Conservation (phyloP, 2,888 invertebrate species). For the Callyntrura guangdongensis region DNA sequence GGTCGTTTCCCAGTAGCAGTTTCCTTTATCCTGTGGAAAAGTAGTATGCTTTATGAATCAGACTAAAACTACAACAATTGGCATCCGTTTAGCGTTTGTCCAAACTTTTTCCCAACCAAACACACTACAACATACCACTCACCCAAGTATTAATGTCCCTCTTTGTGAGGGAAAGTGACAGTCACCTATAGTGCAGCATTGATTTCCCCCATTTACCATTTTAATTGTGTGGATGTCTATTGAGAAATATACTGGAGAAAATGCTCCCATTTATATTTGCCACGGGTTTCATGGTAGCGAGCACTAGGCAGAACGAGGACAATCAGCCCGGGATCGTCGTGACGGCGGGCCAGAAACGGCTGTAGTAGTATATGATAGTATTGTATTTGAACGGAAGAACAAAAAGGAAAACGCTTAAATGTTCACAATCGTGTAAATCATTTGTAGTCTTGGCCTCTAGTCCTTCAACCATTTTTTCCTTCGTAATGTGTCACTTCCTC, state of each 20-base stretch:
- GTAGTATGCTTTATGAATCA: not conserved
- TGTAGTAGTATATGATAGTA: not conserved
- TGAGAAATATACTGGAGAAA: too few species aligned
- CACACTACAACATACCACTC: not conserved
- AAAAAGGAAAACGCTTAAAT: constrained; percentile 53
- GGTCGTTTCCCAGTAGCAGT: constrained; percentile 9
- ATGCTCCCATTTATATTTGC: too few species aligned
- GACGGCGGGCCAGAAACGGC: too few species aligned
- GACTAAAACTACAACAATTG: constrained; percentile 1
- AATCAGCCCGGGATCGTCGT: too few species aligned
- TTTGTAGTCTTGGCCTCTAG: constrained; percentile 61
- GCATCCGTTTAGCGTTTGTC: constrained; percentile 10
- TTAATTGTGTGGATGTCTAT: too few species aligned
- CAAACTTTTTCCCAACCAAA: constrained; percentile 8
- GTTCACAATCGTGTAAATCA: constrained; percentile 66
- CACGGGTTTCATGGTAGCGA: too few species aligned
- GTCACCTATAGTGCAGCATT: not conserved
- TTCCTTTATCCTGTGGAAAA: constrained; percentile 26
- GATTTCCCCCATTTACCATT: too few species aligned
- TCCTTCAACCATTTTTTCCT: constrained; percentile 30
- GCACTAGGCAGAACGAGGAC: too few species aligned
- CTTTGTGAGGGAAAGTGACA: constrained; percentile 19
- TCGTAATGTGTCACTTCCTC: constrained; percentile 62
- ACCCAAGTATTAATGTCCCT: too few species aligned
- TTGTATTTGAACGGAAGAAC: not conserved